Conservation (phyloP, 1,140 invertebrate species). For the Ruditapes philippinarum region DNA sequence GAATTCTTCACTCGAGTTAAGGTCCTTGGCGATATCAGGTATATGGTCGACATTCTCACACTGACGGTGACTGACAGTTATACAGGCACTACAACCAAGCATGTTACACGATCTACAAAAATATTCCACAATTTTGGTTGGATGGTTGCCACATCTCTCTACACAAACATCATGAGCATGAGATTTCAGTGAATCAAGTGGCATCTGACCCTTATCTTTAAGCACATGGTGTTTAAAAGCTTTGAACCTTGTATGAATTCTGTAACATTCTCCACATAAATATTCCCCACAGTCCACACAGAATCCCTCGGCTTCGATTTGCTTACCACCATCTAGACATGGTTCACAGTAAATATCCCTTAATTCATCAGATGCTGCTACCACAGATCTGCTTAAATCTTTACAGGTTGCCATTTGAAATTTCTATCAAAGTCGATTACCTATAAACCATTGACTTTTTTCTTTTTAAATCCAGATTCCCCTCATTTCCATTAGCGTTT, state of each 20-base stretch:
- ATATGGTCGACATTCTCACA: not conserved
- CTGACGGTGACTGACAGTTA: not conserved
- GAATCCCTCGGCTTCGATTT: not conserved
- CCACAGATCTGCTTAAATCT: not conserved
- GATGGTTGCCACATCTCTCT: not conserved
- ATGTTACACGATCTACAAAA: not conserved
- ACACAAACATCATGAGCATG: not conserved
- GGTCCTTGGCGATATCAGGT: not conserved
- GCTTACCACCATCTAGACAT: not conserved
- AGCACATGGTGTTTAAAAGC: not conserved
- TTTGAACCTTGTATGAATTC: not conserved
- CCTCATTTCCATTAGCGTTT: no score
- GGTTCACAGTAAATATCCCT: not conserved
- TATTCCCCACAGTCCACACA: not conserved
- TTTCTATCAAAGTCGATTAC: no score
- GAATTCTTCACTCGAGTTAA: not conserved
- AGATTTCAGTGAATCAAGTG: not conserved
- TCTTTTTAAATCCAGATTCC: no score
- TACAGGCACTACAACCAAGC: not conserved
- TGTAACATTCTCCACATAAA: not conserved
- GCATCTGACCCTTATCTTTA: not conserved
- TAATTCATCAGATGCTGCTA: not conserved
- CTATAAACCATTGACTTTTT: no score
- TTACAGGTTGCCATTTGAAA: no score
- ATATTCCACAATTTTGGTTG: not conserved